phyloP scores from a whole-genome alignment of 2,113 vertebrate genomes.

The Indri indri region DNA sequence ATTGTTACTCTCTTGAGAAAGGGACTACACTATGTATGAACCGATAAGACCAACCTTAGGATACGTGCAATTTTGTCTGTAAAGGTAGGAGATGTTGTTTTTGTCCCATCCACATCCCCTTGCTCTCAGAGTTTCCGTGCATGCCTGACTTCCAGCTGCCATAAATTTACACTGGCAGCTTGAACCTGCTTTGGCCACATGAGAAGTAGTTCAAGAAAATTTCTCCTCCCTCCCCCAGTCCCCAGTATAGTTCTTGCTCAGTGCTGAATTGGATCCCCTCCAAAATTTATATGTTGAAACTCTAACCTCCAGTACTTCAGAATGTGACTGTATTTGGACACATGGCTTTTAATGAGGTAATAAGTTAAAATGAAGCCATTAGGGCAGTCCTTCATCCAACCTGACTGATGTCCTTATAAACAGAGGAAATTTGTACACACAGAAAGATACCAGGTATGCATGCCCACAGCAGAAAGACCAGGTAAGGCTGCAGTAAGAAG shows the following conservation, averaged over 20 bases:
- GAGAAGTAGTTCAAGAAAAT: background rate
- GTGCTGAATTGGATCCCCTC: background rate
- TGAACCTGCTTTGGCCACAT: background rate
- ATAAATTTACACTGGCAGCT: background rate
- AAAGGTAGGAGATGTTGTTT: background rate
- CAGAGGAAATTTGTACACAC: background rate
- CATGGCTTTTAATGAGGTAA: background rate
- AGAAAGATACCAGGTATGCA: background rate
- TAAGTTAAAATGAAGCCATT: background rate
- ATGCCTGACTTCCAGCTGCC: background rate
- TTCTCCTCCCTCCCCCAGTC: background rate
- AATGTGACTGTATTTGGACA: background rate
- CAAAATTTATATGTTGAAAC: background rate
- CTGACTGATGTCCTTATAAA: background rate
- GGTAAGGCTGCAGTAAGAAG: background rate
- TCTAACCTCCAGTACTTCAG: background rate
- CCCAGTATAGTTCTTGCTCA: background rate
- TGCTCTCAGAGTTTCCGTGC: background rate
- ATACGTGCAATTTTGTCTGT: background rate
- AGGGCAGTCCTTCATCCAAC: background rate
- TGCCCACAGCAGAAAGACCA: background rate
- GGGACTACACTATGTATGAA: background rate
- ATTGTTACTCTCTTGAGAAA: background rate
- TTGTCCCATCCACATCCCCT: accelerated
- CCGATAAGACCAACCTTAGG: background rate